Evolutionary conservation across 1,140 invertebrate genomes (phyloP).

Genomic region (Zaprionus camerounensis): DNA sequence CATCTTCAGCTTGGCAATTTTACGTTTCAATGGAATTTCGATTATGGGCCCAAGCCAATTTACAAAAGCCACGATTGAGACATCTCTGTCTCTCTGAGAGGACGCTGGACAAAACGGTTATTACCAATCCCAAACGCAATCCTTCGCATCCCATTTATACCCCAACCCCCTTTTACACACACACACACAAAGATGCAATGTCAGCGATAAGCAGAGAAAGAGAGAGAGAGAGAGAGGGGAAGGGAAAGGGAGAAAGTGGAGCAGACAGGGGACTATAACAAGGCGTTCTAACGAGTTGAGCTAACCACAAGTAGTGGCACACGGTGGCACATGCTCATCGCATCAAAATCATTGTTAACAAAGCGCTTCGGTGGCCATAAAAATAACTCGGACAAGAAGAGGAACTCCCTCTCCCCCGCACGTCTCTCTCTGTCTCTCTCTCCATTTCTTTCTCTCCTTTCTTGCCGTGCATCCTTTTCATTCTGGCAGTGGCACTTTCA

Average conservation of each 20-base stretch:
- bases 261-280: slow-evolving; percentile 52
- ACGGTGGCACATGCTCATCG: slow-evolving; percentile 37
- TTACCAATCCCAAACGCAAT: slow-evolving; percentile 56
- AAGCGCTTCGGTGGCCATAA: slow-evolving; percentile 78
- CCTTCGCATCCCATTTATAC: slow-evolving; percentile 51
- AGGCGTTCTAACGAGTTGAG: slow-evolving; percentile 72
- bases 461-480: slow-evolving; percentile 44
- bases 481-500: slow-evolving; percentile 67
- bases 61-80: slow-evolving; percentile 75
- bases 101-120: slow-evolving; percentile 67
- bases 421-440: neutral
- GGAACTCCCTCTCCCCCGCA: neutral
- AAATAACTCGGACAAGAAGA: slow-evolving; percentile 53
- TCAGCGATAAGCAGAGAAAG: slow-evolving; percentile 55
- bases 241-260: slow-evolving; percentile 19
- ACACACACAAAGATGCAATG: slow-evolving; percentile 47
- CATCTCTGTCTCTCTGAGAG: slow-evolving; percentile 69
- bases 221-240: slow-evolving; percentile 2
- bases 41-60: slow-evolving; percentile 72
- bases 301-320: slow-evolving; percentile 68
- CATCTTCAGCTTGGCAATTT: slow-evolving; percentile 59
- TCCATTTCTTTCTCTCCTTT: neutral
- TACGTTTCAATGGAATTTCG: slow-evolving; percentile 77
- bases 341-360: slow-evolving; percentile 80
- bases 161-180: slow-evolving; percentile 16